Conservation (phyloP, 2,888 invertebrate species). For the Leucoma salicis region DNA sequence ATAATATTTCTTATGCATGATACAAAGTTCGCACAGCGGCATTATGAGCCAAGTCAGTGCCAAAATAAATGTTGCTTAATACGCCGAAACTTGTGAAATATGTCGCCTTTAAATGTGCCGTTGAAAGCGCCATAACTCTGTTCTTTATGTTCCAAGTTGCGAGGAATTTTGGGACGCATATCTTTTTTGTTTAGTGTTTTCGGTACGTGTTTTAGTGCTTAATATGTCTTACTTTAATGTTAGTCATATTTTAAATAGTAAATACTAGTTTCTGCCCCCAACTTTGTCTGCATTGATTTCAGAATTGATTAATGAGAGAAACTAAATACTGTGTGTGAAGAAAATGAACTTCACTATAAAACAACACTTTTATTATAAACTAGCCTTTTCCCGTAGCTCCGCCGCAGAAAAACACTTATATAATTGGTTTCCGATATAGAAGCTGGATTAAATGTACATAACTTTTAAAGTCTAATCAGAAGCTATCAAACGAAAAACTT, state of each 20-base stretch:
- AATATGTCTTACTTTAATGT: slow-evolving; percentile 16
- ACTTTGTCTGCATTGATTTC: neutral
- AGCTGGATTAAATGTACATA: too few species aligned
- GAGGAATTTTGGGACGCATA: slow-evolving; percentile 57
- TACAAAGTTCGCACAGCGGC: slow-evolving; percentile 47
- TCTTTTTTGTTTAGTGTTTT: slow-evolving; percentile 54
- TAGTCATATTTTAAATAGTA: neutral
- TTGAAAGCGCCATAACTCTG: slow-evolving; percentile 79
- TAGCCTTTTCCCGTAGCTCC: too few species aligned
- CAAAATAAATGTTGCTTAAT: slow-evolving; percentile 82
- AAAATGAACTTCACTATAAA: too few species aligned
- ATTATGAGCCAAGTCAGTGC: slow-evolving; percentile 78
- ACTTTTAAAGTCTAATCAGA: too few species aligned
- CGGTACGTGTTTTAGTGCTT: slow-evolving; percentile 40
- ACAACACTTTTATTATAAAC: too few species aligned
- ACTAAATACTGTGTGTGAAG: too few species aligned
- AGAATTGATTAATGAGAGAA: too few species aligned
- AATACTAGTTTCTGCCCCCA: neutral
- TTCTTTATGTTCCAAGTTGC: slow-evolving; percentile 72
- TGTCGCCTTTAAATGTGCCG: slow-evolving; percentile 78
- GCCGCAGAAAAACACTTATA: too few species aligned
- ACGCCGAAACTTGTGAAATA: slow-evolving; percentile 81
- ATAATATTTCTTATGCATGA: slow-evolving; percentile 60
- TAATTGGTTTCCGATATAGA: too few species aligned
- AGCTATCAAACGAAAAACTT: too few species aligned